These are phyloP conservation scores for Jaculus jaculus DNA, from an alignment of 2,113 vertebrate species.

Conservation along the genomic window DNA sequence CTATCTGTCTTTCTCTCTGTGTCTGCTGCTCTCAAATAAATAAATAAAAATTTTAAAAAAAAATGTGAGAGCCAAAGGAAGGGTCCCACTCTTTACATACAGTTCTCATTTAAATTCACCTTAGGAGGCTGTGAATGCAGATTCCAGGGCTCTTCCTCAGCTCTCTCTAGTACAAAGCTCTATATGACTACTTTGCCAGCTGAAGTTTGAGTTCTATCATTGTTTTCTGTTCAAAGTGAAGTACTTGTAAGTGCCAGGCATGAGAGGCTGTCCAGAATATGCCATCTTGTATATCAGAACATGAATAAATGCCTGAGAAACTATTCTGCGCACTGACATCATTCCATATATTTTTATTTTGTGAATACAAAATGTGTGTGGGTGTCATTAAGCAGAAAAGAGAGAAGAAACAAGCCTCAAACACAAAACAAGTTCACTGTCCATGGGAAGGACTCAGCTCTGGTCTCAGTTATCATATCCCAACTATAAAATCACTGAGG, in stretches of 20 bases:
- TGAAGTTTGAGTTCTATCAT: background rate
- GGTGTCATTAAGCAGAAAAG: constrained; percentile 22
- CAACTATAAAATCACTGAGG: constrained; percentile 30
- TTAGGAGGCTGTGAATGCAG: background rate
- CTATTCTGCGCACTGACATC: constrained; percentile 33
- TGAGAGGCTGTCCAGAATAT: constrained; percentile 56
- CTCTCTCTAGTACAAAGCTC: background rate
- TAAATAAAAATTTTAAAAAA: too few species aligned
- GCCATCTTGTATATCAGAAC: constrained; percentile 60
- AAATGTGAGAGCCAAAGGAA: too few species aligned
- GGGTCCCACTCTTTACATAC: too few species aligned
- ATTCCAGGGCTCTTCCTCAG: background rate
- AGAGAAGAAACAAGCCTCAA: constrained; percentile 54
- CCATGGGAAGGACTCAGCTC: constrained; percentile 35
- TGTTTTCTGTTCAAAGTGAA: background rate
- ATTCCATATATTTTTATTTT: constrained; percentile 43
- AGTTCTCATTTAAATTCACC: constrained; percentile 10
- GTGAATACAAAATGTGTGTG: constrained; percentile 55
- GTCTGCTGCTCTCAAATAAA: too few species aligned
- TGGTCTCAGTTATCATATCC: background rate
- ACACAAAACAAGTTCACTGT: constrained; percentile 52
- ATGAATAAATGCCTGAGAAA: constrained; percentile 37
- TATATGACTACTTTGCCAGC: background rate
- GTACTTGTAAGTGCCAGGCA: background rate
- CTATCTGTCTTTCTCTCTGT: too few species aligned